Base-by-base conservation (phyloP, 2,888 invertebrate species). In the Tiliacea aurago region DNA sequence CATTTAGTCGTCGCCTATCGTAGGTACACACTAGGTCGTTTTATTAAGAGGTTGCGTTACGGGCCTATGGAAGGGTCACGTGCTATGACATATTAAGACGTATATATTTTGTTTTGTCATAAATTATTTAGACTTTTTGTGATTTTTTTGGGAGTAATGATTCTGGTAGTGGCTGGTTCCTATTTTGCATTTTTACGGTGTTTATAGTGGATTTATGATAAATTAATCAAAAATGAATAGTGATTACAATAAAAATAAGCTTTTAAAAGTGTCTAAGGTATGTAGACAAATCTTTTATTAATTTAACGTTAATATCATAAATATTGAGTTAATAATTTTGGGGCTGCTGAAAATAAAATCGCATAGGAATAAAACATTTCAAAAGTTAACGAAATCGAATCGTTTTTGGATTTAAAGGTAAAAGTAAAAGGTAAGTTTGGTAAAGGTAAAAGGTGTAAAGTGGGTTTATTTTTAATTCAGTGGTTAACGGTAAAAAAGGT, bases 1-100 rank as follows among this genome's bases (percentile, higher is more conserved):
- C 81, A 83, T 81, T 78, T 81, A 69, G 33, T 28, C 41, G 83
- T 76, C 64, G 71, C 33, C 58, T 70, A 70, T 73, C 64, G 58
- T 37, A 64, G 43, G 41, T 49, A 70, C 13, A 67, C 28, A 49
- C 1, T 63, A 65, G 61, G 56, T 43, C 23, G 58, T 72, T 68
- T 63, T 86, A 70, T 73, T 67, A 67, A 53, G 58, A 73, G 69
- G 37, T 71, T 45, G 15, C 59, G 33, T 71, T 67, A 59, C 6
- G 59, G 53, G 15, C 37, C 55, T 28, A 74, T 65, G 15, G 20
- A 49, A 56, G 49, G 56, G 45, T 74, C 78, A 74, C 72, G 70
- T 68, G 49, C 33, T 56, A 53, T 43, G 13, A 75, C 51, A 73
- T 75, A 71, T 56, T 68, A 64, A 77, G 55, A 66, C 58, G 18